Conservation (phyloP, 2,888 invertebrate genomes). For the Acrobasis repandana region DNA sequence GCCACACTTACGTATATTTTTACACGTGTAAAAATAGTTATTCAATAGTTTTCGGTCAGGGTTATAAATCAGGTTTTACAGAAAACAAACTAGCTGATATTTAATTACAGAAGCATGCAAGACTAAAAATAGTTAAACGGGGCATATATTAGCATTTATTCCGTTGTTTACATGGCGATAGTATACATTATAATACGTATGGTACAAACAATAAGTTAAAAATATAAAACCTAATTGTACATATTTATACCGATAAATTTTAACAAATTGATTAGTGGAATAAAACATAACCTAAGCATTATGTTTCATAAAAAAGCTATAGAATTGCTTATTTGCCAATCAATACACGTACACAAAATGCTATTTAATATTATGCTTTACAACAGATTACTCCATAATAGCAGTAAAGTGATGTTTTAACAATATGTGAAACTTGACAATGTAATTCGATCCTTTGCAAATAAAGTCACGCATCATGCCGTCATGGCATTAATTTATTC, state of each 20-base stretch:
- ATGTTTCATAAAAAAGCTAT: not conserved
- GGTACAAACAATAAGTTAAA: not conserved
- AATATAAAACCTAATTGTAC: not conserved
- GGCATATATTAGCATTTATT: not conserved
- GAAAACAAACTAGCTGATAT: not conserved
- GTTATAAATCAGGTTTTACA: not conserved
- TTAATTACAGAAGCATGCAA: not conserved
- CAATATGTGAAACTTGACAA: not conserved
- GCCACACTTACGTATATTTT: too few species aligned
- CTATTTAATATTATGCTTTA: constrained; percentile 6
- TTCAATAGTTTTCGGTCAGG: too few species aligned
- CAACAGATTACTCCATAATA: constrained; percentile 2
- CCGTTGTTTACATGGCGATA: not conserved
- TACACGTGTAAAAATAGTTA: too few species aligned
- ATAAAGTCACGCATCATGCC: too few species aligned
- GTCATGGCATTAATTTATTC: too few species aligned
- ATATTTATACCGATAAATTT: not conserved
- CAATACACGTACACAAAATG: constrained; percentile 26
- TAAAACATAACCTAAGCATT: constrained; percentile 13
- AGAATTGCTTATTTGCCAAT: constrained; percentile 3
- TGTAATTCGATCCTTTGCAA: too few species aligned
- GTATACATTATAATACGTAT: not conserved
- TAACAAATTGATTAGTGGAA: not conserved
- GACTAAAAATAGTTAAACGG: not conserved
- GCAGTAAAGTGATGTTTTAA: not conserved